A percentile compares a stretch with the other conserved stretches of the same genome.
Evolutionary conservation across 2,797 vertebrate genomes (phyloP).

Genomic region (Gymnoscopelus microlampas): DNA sequence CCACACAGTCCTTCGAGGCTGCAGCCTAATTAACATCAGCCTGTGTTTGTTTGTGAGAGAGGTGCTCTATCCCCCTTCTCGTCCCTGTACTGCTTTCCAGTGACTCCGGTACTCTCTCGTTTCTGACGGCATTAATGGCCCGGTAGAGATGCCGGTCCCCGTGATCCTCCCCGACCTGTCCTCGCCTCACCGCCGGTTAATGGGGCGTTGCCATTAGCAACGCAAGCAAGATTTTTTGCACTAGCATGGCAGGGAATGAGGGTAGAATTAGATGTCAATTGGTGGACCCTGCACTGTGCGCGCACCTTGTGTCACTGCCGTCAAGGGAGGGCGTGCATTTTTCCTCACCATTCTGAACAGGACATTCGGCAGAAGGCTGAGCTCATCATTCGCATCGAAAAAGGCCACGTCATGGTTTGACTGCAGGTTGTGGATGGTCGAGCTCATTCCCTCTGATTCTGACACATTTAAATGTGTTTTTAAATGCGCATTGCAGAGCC

Average conservation of each 20-base stretch:
- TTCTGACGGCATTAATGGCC: constrained; percentile 50
- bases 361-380: constrained; percentile 28
- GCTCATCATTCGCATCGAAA: constrained; percentile 31
- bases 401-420: constrained; percentile 43
- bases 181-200: constrained; percentile 61
- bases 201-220: constrained; percentile 78
- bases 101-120: constrained; percentile 50
- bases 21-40: constrained; percentile 61
- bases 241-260: constrained; percentile 16
- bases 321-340: constrained; percentile 49
- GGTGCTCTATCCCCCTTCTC: constrained; percentile 38
- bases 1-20: constrained; percentile 23
- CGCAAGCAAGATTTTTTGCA: constrained; percentile 49
- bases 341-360: constrained; percentile 31
- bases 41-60: constrained; percentile 57
- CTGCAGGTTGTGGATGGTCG: constrained; percentile 32
- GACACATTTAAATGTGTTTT: too few species aligned
- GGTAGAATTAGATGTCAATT: constrained; percentile 29
- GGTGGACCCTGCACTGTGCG: constrained; percentile 21
- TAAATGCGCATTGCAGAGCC: too few species aligned
- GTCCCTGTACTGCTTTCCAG: constrained; percentile 18
- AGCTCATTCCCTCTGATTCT: constrained; percentile 47
- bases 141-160: constrained; percentile 42
- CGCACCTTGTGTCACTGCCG: constrained; percentile 16
- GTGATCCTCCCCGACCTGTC: constrained; percentile 56